These are phyloP conservation scores for Drosophila meridionalis DNA, from an alignment of 2,888 invertebrate genomes.

Conservation along the genomic window DNA sequence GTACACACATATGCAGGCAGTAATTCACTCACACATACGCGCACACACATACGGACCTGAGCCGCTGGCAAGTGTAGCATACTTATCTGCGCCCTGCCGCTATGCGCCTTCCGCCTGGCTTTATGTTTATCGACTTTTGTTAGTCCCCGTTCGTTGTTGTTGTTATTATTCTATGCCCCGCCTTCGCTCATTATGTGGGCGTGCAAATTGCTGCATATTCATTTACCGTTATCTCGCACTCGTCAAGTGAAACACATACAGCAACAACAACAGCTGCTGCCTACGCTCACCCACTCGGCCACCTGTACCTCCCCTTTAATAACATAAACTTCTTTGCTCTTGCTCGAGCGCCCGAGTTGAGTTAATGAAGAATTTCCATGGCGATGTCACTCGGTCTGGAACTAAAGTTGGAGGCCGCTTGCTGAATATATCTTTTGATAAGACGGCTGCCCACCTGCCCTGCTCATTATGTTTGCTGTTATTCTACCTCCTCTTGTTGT, in stretches of 20 bases:
- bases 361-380: slow-evolving; percentile 83
- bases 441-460: slow-evolving; percentile 48
- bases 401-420: slow-evolving; percentile 6
- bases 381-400: slow-evolving; percentile 56
- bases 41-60: slow-evolving; percentile 5
- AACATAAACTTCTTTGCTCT: slow-evolving; percentile 77
- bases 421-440: slow-evolving; percentile 62
- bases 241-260: slow-evolving; percentile 75
- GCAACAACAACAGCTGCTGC: slow-evolving; percentile 56
- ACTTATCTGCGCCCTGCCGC: slow-evolving; percentile 67
- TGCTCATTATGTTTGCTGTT: slow-evolving; percentile 69
- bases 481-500: slow-evolving; percentile 11
- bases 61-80: slow-evolving; percentile 65
- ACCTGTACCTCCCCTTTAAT: slow-evolving; percentile 64
- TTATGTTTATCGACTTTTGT: slow-evolving; percentile 82
- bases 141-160: slow-evolving; percentile 53
- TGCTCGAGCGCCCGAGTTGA: slow-evolving; percentile 61
- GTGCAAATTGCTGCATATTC: slow-evolving; percentile 81
- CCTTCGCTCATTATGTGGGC: slow-evolving; percentile 78
- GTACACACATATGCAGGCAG: slow-evolving; percentile 17
- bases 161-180: slow-evolving; percentile 67
- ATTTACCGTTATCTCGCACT: slow-evolving; percentile 79
- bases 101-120: slow-evolving; percentile 39
- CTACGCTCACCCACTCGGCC: background rate
- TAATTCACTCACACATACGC: slow-evolving; percentile 16